Evolutionary conservation across 2,888 invertebrate genomes (phyloP).

Genomic region (Eupithecia dodoneata): DNA sequence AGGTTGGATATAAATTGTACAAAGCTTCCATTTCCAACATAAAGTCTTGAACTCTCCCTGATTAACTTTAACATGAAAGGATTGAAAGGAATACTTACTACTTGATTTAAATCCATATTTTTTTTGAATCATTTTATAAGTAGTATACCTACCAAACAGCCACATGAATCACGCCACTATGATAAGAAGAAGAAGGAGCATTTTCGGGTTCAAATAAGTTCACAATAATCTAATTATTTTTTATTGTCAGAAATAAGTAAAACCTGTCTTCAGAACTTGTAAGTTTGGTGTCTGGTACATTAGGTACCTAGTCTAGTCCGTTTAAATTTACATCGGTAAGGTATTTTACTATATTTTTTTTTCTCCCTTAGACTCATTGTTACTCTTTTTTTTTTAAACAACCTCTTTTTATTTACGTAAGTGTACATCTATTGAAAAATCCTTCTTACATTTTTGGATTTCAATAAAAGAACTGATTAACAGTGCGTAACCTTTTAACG

Average conservation of each 20-base stretch:
- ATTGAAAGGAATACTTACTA: neutral
- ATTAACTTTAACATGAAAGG: neutral
- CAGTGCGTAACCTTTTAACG: too few species aligned
- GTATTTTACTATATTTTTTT: neutral
- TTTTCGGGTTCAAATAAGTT: constrained; percentile 1
- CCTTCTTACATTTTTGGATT: too few species aligned
- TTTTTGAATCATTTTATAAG: neutral
- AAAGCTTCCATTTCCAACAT: neutral
- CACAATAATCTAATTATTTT: neutral
- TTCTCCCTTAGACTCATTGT: neutral
- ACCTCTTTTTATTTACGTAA: neutral
- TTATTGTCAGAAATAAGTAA: neutral
- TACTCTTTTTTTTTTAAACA: neutral
- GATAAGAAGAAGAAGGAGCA: neutral
- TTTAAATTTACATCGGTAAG: neutral
- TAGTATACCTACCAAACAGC: neutral
- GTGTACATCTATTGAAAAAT: too few species aligned
- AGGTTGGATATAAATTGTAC: neutral
- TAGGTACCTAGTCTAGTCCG: neutral
- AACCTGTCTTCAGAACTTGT: constrained; percentile 1
- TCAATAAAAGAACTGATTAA: too few species aligned
- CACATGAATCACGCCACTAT: neutral
- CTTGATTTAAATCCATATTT: too few species aligned
- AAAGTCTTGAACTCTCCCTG: neutral
- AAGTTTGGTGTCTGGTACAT: neutral